Conservation (phyloP, 1,140 invertebrate genomes). For the Hyposmocoma kahamanoa region DNA sequence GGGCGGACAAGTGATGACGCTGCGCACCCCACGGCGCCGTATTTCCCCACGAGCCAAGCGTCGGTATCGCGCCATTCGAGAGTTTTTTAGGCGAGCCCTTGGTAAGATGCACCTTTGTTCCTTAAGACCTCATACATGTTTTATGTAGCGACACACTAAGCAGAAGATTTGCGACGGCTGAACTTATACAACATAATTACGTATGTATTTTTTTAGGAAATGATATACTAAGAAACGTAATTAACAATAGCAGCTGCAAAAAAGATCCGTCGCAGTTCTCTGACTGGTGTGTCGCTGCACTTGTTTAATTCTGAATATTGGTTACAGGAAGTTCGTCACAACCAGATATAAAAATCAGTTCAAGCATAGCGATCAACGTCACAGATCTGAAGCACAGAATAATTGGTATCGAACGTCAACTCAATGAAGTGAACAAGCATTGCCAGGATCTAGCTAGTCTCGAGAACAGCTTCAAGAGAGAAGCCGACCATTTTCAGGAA, state of each 20-base stretch:
- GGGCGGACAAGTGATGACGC: constrained; percentile 27
- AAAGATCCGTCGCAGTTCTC: no score
- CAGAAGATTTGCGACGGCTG: no score
- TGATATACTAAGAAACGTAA: no score
- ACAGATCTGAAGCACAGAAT: constrained; percentile 51
- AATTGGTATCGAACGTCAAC: constrained; percentile 40
- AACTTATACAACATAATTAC: no score
- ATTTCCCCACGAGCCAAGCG: constrained; percentile 56
- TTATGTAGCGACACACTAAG: no score
- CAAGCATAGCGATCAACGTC: constrained; percentile 42
- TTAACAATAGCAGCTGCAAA: no score
- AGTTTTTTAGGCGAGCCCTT: constrained; percentile 44
- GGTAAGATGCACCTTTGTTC: constrained; percentile 37
- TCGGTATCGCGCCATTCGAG: constrained; percentile 44
- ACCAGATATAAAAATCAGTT: constrained; percentile 39
- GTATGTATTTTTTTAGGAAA: no score
- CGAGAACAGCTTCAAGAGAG: constrained; percentile 21
- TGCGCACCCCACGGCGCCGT: constrained; percentile 50
- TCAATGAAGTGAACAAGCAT: constrained; percentile 42
- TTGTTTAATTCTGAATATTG: background rate
- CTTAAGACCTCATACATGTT: no score
- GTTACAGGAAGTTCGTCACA: constrained; percentile 43
- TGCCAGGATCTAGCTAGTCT: constrained; percentile 29
- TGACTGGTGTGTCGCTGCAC: no score
- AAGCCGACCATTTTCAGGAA: background rate